These are phyloP conservation scores for Pontoporia blainvillei DNA, from an alignment of 2,113 vertebrate genomes.

Conservation along the genomic window DNA sequence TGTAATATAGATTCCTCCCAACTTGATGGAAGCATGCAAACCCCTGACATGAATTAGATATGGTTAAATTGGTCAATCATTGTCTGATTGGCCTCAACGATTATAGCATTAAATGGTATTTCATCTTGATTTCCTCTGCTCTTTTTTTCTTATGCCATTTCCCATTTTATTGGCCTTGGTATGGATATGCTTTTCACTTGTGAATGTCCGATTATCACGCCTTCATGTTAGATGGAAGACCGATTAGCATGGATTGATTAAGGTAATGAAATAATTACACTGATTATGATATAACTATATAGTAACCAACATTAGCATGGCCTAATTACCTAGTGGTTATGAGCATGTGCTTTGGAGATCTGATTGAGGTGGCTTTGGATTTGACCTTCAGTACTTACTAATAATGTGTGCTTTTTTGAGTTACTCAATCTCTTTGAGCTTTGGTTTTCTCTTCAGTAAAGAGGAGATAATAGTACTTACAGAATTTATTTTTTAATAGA, in stretches of 20 bases:
- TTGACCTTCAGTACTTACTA: background rate
- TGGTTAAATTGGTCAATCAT: background rate
- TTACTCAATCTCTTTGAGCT: background rate
- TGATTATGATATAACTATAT: background rate
- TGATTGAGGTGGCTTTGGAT: background rate
- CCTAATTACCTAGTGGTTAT: background rate
- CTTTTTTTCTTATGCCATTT: background rate
- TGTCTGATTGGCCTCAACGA: background rate
- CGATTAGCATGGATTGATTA: background rate
- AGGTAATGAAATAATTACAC: conserved; percentile 16
- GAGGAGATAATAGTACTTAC: background rate
- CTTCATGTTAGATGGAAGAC: background rate
- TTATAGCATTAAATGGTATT: background rate
- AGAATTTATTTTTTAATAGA: background rate
- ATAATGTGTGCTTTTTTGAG: background rate
- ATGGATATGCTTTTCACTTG: background rate
- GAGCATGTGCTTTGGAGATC: background rate
- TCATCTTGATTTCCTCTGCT: background rate
- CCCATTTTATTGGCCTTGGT: background rate
- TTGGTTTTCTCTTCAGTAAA: background rate
- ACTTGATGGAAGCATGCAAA: background rate
- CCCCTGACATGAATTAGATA: background rate
- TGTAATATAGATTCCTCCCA: too few species aligned
- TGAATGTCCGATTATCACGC: background rate
- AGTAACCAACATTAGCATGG: background rate